Evolutionary conservation across 2,888 invertebrate genomes (phyloP).

Genomic region (Eumacrocentrus americanus): DNA sequence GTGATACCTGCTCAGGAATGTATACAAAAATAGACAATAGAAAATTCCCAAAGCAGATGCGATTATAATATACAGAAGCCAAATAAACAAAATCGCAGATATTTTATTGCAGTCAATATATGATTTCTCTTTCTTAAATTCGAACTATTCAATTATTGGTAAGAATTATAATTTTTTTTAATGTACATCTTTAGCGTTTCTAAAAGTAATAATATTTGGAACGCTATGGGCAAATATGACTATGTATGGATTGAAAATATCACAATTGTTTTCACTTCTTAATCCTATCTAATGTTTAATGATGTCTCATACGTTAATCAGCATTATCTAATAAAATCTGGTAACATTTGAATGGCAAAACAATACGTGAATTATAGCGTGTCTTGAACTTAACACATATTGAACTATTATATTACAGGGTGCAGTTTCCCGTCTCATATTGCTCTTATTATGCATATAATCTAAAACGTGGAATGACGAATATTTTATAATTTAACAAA

Average conservation of each 20-base stretch:
- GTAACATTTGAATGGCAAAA: too few species aligned
- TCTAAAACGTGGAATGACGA: too few species aligned
- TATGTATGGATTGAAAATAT: slow-evolving; percentile 21
- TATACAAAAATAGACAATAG: background rate
- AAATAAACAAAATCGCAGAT: background rate
- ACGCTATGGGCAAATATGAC: slow-evolving; percentile 11
- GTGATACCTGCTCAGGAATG: background rate
- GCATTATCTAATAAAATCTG: too few species aligned
- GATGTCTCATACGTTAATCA: too few species aligned
- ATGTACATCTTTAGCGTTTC: background rate
- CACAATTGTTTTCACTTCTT: slow-evolving; percentile 25
- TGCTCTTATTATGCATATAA: too few species aligned
- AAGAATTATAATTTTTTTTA: background rate
- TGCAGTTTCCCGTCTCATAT: too few species aligned
- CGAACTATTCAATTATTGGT: background rate
- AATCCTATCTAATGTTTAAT: slow-evolving; percentile 14
- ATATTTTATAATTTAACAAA: too few species aligned
- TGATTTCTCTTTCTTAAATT: background rate
- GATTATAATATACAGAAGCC: background rate
- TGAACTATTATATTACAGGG: too few species aligned
- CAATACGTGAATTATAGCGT: too few species aligned
- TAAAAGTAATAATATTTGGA: slow-evolving; percentile 13
- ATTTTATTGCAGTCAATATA: background rate
- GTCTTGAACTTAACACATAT: too few species aligned
- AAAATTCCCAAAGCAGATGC: background rate